Conservation (phyloP, 2,113 vertebrate species). For the Vanacampus margaritifer region DNA sequence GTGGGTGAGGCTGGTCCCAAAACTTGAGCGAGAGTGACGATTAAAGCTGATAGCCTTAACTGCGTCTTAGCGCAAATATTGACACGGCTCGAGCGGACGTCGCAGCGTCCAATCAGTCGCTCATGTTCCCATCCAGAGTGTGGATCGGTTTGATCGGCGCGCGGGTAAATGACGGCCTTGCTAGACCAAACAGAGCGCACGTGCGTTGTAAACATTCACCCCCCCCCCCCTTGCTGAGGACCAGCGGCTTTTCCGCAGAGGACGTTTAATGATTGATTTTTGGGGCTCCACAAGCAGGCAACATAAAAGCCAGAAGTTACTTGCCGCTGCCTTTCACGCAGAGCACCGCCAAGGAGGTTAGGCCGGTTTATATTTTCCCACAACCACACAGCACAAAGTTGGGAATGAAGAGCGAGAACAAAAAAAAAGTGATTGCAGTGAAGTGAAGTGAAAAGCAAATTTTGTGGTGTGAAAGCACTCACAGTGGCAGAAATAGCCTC, state of each 20-base stretch:
- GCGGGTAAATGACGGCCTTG: neutral
- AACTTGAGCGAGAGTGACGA: slow-evolving; percentile 9
- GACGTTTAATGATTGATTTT: neutral
- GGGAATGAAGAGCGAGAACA: too few relatives aligned
- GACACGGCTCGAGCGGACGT: slow-evolving; percentile 21
- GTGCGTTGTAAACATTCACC: neutral
- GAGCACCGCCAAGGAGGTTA: neutral
- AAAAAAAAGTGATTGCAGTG: too few relatives aligned
- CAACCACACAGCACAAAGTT: too few relatives aligned
- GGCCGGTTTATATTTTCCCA: too few relatives aligned
- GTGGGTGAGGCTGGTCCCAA: neutral
- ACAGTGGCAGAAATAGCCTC: too few relatives aligned
- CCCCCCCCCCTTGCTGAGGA: neutral
- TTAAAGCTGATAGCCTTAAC: slow-evolving; percentile 34
- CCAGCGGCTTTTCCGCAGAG: neutral
- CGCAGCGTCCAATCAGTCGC: neutral
- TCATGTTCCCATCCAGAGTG: neutral
- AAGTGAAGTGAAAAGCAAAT: too few relatives aligned
- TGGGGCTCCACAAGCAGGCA: neutral
- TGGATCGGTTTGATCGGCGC: neutral
- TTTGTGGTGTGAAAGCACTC: too few relatives aligned
- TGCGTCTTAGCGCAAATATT: slow-evolving; percentile 45
- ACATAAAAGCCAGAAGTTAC: neutral
- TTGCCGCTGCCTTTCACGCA: too few relatives aligned
- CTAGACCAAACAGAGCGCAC: neutral